Base-by-base conservation (phyloP, 2,797 vertebrate genomes). In the Sebastes cheni region DNA sequence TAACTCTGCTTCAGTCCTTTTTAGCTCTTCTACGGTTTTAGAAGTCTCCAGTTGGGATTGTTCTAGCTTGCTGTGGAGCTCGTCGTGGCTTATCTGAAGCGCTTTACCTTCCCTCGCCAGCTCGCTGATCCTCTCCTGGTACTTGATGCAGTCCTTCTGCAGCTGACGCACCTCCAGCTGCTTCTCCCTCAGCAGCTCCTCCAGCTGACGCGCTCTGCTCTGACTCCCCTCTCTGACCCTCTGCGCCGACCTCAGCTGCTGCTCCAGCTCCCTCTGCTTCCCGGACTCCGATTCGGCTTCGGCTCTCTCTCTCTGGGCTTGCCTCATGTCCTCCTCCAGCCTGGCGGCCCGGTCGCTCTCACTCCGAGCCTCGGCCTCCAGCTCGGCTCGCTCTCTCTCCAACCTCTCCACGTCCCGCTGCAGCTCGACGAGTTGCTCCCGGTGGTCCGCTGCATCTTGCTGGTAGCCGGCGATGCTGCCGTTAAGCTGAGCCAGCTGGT, bases 401-500 rank as follows among this genome's bases (percentile, higher is more conserved):
- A 95, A 50, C 25, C 76, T 87, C 86, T 96, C 95, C 30, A 90
- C 72, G 66, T 95, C 92, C 52, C 89, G 79, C 86, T 93, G 94
- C n/a, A 95, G 85, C 7, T 91, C 91, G 1, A 81, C 50, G 3
- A 96, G 87, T 18, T 89, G 92, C 34, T 97, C 94, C 61, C 95
- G 95, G 79, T 96, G 92, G 77, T 98, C 97, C 2, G 95, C 90
- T 1, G 95, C 95, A 82, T 99, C 97, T 86, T 99, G 98, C 90
- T 99, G 98, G 84, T 99, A 99, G 91, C 97, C 96, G 1, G 98
- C 99, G 12, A 99, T 99, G 86, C 97, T 99, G 36, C 99, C 98
- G n/a, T 99, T 99, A 67, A 99, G 96, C 91, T 99, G 97, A 55
- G 99, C 98, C 90, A 99, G 80, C 80, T 99, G 98, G 93, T 99